These are phyloP conservation scores for Cydia strobilella DNA, from an alignment of 1,140 invertebrate species.

Conservation along the genomic window DNA sequence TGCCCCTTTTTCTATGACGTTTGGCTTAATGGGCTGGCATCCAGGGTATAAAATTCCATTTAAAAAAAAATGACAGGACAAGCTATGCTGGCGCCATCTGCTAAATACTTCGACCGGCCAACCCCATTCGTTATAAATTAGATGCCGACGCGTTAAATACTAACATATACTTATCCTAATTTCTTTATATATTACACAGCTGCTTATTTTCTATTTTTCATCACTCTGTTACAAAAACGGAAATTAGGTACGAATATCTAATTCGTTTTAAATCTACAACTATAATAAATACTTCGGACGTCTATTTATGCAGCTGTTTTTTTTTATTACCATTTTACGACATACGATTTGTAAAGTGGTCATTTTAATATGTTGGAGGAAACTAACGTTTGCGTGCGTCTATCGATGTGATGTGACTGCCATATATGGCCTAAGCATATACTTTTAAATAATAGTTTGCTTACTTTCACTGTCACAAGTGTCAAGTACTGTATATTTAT, in stretches of 20 bases:
- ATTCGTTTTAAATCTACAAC: conserved; percentile 7
- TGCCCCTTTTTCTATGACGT: too few relatives aligned
- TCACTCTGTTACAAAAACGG: conserved; percentile 5
- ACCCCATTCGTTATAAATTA: conserved; percentile 4
- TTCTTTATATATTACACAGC: conserved; percentile 10
- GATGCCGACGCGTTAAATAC: background rate
- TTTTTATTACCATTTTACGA: background rate
- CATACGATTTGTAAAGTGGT: background rate
- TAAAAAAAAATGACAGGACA: too few relatives aligned
- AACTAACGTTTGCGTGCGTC: background rate
- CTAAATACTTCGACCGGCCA: too few relatives aligned
- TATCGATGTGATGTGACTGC: background rate
- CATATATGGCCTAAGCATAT: background rate
- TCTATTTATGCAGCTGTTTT: background rate
- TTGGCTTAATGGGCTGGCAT: too few relatives aligned
- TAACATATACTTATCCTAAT: conserved; percentile 13
- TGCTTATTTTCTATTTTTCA: conserved; percentile 1
- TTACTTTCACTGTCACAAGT: background rate
- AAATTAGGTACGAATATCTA: background rate
- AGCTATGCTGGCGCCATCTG: too few relatives aligned
- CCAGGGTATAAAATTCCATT: too few relatives aligned
- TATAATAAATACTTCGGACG: background rate
- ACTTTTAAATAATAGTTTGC: background rate
- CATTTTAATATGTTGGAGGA: background rate
- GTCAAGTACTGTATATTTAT: background rate